Evolutionary conservation across 2,113 vertebrate species (phyloP).

Genomic region (Myxocyprinus asiaticus): DNA sequence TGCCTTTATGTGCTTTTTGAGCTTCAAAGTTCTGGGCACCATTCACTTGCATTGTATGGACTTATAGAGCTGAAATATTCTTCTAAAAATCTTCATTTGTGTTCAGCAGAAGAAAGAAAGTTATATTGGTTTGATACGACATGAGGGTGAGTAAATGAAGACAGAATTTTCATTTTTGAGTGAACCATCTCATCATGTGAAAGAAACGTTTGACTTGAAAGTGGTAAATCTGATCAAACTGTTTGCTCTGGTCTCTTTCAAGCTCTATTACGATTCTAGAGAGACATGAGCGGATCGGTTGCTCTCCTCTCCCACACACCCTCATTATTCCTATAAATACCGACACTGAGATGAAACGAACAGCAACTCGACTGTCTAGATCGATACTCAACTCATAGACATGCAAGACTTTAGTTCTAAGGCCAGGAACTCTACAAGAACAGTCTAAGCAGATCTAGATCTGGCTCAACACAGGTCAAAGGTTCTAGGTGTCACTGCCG

Average conservation of each 20-base stretch:
- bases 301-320: constrained; percentile 37
- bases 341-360: constrained; percentile 22
- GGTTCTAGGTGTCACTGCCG: no score
- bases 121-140: no score
- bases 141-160: no score
- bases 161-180: no score
- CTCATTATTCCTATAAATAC: constrained; percentile 39
- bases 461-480: no score
- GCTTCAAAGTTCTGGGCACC: no score
- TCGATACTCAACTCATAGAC: constrained; percentile 32
- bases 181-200: no score
- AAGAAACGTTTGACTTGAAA: neutral
- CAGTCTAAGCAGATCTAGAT: no score
- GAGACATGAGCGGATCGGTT: constrained; percentile 42
- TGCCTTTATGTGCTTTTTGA: no score
- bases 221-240: neutral
- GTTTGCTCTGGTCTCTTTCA: neutral
- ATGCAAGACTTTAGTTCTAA: neutral
- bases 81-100: neutral
- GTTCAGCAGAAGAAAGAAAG: neutral
- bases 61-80: neutral
- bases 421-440: constrained; percentile 5
- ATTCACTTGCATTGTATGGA: no score
- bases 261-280: constrained; percentile 26
- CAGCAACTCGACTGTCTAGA: constrained; percentile 42